Conservation (phyloP, 2,797 vertebrate species). For the Labroides dimidiatus region DNA sequence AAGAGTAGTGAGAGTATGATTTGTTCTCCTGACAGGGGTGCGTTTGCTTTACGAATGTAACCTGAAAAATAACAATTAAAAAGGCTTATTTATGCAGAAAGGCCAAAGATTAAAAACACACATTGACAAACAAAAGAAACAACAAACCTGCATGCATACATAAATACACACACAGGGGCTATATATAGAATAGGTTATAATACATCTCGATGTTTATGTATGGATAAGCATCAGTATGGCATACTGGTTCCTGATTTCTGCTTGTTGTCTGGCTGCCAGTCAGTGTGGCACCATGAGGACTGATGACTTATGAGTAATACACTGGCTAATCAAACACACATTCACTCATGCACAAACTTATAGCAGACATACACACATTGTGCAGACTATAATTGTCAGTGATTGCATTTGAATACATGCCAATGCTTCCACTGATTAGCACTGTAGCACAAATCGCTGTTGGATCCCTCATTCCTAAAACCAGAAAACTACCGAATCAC, state of each 20-base stretch:
- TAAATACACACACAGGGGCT: background rate
- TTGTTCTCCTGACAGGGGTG: background rate
- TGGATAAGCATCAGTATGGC: background rate
- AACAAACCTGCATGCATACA: background rate
- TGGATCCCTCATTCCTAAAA: conserved; percentile 35
- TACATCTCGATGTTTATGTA: background rate
- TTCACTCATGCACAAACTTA: conserved; percentile 19
- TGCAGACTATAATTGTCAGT: conserved; percentile 43
- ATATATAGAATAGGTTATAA: background rate
- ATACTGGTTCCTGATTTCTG: conserved; percentile 12
- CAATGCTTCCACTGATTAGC: conserved; percentile 50
- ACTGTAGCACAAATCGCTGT: conserved; percentile 34
- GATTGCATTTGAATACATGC: conserved; percentile 60
- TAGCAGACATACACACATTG: conserved; percentile 15
- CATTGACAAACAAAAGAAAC: background rate
- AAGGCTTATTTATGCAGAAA: background rate
- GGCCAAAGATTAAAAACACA: background rate
- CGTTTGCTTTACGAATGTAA: background rate
- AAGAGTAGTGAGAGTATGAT: background rate
- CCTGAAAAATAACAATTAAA: background rate
- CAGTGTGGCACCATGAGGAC: conserved; percentile 40
- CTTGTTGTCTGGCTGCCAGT: conserved; percentile 45
- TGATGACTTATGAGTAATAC: conserved; percentile 55
- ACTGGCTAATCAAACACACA: conserved; percentile 50
- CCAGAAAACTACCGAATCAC: conserved; percentile 16